These are phyloP conservation scores for Eublepharis macularius DNA, from an alignment of 2,113 vertebrate genomes.

Conservation along the genomic window DNA sequence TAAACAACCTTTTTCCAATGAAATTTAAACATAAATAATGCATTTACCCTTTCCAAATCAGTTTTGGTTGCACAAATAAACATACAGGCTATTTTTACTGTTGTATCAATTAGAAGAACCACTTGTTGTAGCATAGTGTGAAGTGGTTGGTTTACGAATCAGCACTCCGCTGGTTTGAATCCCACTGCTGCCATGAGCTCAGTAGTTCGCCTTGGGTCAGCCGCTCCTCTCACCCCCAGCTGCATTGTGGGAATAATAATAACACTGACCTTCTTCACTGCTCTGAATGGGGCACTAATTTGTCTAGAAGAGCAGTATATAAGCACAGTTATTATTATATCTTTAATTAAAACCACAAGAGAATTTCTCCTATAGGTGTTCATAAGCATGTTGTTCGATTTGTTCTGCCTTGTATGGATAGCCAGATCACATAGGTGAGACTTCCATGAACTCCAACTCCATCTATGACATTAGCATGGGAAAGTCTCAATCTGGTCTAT, in stretches of 20 bases:
- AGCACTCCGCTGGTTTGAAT: too few relatives aligned
- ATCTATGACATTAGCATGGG: not conserved
- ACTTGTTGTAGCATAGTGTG: too few relatives aligned
- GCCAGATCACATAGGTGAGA: not conserved
- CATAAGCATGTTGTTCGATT: too few relatives aligned
- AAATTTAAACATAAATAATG: not conserved
- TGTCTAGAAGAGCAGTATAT: too few relatives aligned
- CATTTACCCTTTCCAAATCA: not conserved
- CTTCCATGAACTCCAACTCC: not conserved
- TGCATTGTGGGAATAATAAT: too few relatives aligned
- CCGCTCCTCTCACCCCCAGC: too few relatives aligned
- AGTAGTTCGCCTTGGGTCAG: too few relatives aligned
- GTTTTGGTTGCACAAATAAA: not conserved
- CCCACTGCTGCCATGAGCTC: too few relatives aligned
- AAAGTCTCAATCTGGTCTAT: not conserved
- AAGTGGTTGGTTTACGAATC: too few relatives aligned
- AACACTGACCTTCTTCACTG: too few relatives aligned
- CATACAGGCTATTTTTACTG: not conserved
- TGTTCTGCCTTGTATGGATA: not conserved
- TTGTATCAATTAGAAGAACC: not conserved
- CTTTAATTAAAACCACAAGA: not conserved
- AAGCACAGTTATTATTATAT: too few relatives aligned
- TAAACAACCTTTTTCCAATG: not conserved
- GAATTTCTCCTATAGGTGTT: not conserved
- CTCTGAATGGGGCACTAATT: too few relatives aligned